Evolutionary conservation across 2,113 vertebrate genomes (phyloP), one percentile per base, ranked within the genome.

Genomic region (Marcusenius ussheri): DNA sequence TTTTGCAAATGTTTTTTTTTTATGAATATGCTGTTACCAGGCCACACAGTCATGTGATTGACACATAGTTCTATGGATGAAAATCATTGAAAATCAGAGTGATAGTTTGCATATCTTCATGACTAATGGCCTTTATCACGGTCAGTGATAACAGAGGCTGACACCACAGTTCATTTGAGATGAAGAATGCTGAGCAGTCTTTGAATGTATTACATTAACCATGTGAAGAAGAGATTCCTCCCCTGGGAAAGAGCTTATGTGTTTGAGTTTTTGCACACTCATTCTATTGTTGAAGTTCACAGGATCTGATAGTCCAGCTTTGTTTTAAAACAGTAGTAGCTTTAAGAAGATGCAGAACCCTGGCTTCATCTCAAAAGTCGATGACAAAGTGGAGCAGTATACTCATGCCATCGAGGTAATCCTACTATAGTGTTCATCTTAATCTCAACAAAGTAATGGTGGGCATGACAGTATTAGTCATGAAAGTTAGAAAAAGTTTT

Each of bases 381-480:
- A 98, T 5, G 96, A 97, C 92, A 96, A 95, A 53, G 93, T 97
- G 95, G 98, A 98, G 91, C 97, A 97, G 93, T 99, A 99, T 90
- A 96, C 97, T 0, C 96, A 98, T 89, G 98, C 98, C 51, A 93
- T 98, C 2, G 97, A 99, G 97, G 98, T 99, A 90, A 91, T 45
- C 35, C 2, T 5, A 42, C 42, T 24, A 19, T 2, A 9, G 13
- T 50, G 3, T 19, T 31, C 42, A 19, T 27, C 53, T 56, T 21
- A n/a, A 3, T 51, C 50, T 21, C n/a, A 13, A 7, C 35, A 62
- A 35, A 45, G 27, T 58, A 7, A 62, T 9, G 9, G 35, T 27
- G 3, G 49, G 5, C 10, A 21, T 35, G 3, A 47, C n/a, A 17
- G 47, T 13, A n/a, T 86, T 86, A 5, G 46, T 47, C 47, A 42